A percentile compares a stretch with the other conserved stretches of the same genome.
phyloP scores from a whole-genome alignment of 2,797 vertebrate species.

The Menidia menidia region DNA sequence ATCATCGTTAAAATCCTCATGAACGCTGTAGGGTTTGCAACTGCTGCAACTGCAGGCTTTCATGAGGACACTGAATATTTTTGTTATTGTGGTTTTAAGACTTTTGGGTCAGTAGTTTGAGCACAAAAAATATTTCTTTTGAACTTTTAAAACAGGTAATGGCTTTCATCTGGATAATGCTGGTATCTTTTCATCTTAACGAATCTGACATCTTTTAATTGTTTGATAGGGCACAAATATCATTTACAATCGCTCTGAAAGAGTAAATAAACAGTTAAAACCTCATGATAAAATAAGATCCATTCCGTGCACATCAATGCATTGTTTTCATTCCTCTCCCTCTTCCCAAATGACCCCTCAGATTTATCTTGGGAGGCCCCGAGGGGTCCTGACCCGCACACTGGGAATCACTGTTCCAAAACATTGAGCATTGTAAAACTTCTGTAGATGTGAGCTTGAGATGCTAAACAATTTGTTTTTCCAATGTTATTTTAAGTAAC shows the following conservation, averaged over 20 bases:
- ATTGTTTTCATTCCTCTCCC: background rate
- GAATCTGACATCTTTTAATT: accelerated
- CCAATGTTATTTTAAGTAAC: slow-evolving; percentile 20
- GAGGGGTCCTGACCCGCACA: background rate
- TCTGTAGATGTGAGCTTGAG: background rate
- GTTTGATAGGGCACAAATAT: background rate
- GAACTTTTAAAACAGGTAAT: background rate
- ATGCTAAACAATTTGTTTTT: background rate
- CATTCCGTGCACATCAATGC: background rate
- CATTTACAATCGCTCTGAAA: background rate
- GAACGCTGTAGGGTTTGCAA: background rate
- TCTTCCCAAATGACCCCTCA: background rate
- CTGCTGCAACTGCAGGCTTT: background rate
- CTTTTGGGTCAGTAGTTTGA: background rate
- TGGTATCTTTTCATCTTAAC: background rate
- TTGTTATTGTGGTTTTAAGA: background rate
- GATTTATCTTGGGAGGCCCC: slow-evolving; percentile 13
- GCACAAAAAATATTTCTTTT: background rate
- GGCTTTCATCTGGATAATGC: background rate
- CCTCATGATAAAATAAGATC: slow-evolving; percentile 14
- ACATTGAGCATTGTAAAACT: slow-evolving; percentile 9
- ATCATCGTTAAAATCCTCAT: background rate
- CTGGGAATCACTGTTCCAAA: slow-evolving; percentile 2
- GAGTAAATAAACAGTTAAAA: background rate
- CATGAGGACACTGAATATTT: background rate